A percentile compares a stretch with the other conserved stretches of the same genome.
Conservation (phyloP, 2,888 invertebrate genomes). For the Didymodactylos carnosus region DNA sequence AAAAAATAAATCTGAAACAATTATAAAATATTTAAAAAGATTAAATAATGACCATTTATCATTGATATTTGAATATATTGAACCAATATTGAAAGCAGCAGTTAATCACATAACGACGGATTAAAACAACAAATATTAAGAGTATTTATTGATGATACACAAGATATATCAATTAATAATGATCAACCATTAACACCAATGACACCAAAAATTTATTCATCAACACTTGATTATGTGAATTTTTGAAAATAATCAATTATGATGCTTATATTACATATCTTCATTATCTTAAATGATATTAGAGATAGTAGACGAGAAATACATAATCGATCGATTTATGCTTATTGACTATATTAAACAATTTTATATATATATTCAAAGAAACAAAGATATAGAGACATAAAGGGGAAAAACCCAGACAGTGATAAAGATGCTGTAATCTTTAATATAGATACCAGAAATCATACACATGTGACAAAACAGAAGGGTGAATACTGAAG, state of each 20-base stretch:
- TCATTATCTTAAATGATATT: not conserved
- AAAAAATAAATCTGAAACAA: not conserved
- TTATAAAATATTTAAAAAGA: not conserved
- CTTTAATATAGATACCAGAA: no score
- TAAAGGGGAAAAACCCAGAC: no score
- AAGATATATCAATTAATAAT: not conserved
- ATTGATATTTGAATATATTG: not conserved
- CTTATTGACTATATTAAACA: not conserved
- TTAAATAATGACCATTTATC: not conserved
- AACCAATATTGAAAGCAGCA: not conserved
- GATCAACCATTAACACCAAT: no score
- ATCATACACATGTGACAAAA: no score
- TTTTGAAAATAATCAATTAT: not conserved
- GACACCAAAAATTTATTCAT: not conserved
- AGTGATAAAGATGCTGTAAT: no score
- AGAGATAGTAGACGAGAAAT: not conserved
- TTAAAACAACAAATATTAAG: not conserved
- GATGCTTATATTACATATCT: not conserved
- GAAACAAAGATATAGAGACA: no score
- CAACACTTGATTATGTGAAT: not conserved
- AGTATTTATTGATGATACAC: not conserved
- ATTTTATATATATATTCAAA: no score
- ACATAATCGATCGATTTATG: not conserved
- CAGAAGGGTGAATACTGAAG: no score
- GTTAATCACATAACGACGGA: not conserved